These are phyloP conservation scores for Athalia circularis DNA, from an alignment of 2,888 invertebrate species.

Conservation along the genomic window DNA sequence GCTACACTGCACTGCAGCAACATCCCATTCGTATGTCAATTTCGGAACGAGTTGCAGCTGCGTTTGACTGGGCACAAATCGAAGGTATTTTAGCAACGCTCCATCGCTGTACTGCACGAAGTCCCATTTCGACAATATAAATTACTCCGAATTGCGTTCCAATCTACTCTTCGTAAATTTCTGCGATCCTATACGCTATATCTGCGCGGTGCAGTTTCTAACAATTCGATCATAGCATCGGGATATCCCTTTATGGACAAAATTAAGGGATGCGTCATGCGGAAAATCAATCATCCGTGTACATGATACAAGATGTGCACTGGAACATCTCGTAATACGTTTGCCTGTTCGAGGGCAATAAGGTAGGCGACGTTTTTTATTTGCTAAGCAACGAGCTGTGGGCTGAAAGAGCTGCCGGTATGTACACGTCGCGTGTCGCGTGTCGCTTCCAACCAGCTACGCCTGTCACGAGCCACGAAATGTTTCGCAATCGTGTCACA, in stretches of 20 bases:
- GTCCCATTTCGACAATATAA: constrained; percentile 16
- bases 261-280: background rate
- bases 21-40: constrained; percentile 36
- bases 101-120: background rate
- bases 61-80: background rate
- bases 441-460: background rate
- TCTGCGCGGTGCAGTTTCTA: too few species aligned
- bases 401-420: background rate
- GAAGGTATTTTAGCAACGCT: constrained; percentile 3
- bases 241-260: background rate
- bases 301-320: background rate
- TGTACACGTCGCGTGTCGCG: constrained; percentile 12
- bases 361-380: background rate
- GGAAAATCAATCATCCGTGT: constrained; percentile 18
- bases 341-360: background rate
- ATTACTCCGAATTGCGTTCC: constrained; percentile 35
- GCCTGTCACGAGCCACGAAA: constrained; percentile 31
- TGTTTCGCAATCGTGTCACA: constrained; percentile 27
- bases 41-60: background rate
- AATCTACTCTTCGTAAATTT: constrained; percentile 19
- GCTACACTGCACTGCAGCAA: background rate
- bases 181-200: background rate
- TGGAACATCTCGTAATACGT: background rate
- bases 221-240: background rate
- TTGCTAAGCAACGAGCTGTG: background rate